A percentile compares a stretch with the other conserved stretches of the same genome.
Evolutionary conservation across 2,888 invertebrate genomes (phyloP).

Genomic region (Ganaspis brasiliensis): DNA sequence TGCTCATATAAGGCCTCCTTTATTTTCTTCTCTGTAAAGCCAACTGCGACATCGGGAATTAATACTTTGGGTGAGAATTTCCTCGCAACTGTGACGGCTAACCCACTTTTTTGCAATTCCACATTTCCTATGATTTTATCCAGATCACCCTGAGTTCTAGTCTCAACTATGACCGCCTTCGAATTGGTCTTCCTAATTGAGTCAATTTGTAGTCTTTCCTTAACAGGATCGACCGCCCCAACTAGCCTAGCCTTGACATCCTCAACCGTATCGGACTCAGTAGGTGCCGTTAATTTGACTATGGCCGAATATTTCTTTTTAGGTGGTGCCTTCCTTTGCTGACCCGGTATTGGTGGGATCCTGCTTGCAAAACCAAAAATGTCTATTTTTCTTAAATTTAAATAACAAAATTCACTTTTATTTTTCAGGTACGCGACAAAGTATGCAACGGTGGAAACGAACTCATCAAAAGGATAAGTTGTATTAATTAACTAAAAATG

Average conservation of each 20-base stretch:
- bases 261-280: not conserved
- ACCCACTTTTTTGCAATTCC: not conserved
- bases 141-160: not conserved
- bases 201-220: not conserved
- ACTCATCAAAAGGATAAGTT: no score
- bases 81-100: not conserved
- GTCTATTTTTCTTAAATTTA: no score
- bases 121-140: not conserved
- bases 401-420: no score
- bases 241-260: not conserved
- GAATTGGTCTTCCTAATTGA: not conserved
- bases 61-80: not conserved
- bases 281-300: not conserved
- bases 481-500: no score
- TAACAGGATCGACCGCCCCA: not conserved
- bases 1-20: slow-evolving; percentile 25
- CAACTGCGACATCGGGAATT: not conserved
- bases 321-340: not conserved
- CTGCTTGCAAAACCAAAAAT: no score
- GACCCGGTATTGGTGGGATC: not conserved
- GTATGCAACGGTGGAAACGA: no score
- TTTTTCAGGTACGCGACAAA: no score
- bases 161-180: not conserved
- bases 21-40: not conserved
- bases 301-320: not conserved